These are phyloP conservation scores for Cirrhinus mrigala DNA, from an alignment of 2,797 vertebrate genomes.

Conservation along the genomic window DNA sequence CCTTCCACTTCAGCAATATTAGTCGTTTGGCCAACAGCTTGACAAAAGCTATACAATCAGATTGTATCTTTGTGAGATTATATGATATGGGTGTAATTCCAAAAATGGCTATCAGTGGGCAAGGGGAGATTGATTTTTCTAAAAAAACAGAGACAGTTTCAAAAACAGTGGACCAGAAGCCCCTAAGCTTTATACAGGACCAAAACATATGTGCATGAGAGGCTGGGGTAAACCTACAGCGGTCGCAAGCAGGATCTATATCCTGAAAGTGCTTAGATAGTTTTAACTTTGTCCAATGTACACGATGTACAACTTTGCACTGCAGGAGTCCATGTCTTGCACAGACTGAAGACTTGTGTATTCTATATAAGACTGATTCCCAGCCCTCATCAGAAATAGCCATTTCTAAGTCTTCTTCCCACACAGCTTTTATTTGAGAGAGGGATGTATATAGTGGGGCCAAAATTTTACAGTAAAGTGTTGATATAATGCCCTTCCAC, in stretches of 20 bases:
- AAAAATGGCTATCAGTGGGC: not conserved
- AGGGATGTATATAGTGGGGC: not conserved
- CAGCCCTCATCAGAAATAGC: no score
- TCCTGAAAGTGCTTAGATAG: not conserved
- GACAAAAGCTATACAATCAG: not conserved
- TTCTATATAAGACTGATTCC: not conserved
- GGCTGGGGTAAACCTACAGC: no score
- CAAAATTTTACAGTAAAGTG: no score
- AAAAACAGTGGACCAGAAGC: not conserved
- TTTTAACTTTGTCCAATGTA: not conserved
- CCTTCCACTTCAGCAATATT: no score
- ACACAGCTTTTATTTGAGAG: no score
- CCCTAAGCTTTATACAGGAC: no score
- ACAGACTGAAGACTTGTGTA: not conserved
- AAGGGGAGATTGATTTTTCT: not conserved
- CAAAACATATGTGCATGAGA: no score
- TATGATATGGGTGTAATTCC: not conserved
- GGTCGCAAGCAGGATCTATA: no score
- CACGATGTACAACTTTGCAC: not conserved
- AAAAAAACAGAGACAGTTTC: not conserved
- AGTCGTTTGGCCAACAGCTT: no score
- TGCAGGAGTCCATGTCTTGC: not conserved
- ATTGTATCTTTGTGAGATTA: not conserved
- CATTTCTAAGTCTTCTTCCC: no score
- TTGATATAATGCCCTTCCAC: not conserved